Base-by-base conservation (phyloP, 2,113 vertebrate species). In the Oreochromis niloticus region DNA sequence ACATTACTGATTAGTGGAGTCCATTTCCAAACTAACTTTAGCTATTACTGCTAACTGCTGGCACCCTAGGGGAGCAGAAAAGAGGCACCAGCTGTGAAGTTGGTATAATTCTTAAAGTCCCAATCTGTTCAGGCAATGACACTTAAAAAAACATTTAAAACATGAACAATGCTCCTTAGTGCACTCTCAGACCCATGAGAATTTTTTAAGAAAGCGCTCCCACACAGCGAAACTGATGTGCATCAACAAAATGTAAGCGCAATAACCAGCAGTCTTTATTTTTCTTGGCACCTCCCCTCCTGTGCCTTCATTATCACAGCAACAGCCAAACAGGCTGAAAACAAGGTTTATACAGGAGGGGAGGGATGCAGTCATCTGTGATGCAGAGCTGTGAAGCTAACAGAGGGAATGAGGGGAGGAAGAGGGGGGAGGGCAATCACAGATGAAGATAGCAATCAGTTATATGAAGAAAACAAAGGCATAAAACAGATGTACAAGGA, bases 401-500 rank as follows among this genome's bases (percentile, higher is more conserved):
- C 71, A n/a, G 57, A 87, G 68, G 68, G 36, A 84, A 80, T 6
- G 6, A 41, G 82, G 27, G 52, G 56, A 91, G 85, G 85, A 85
- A 83, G 89, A 73, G 81, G 81, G 89, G 79, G 81, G 75, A 81
- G 75, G 83, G 78, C 32, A 88, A 83, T 85, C 83, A 61, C 36
- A 56, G 82, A 52, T 19, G 50, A 68, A 66, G 43, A 87, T 73
- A 75, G 55, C 10, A 27, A 80, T 75, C 56, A 32, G 27, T 19
- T 27, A 84, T 41, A 30, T 32, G 34, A 61, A 61, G 56, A 46
- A 81, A 79, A 87, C 34, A 68, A 71, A 80, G 9, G 6, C 68
- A 17, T 46, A 48, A 24, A 46, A 48, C 68, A 75, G 46, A 73
- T 9, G 19, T 3, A 16, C 16, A 56, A 7, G 71, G 57, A 71